phyloP scores from a whole-genome alignment of 2,888 invertebrate species.

The Sycophila texana region DNA sequence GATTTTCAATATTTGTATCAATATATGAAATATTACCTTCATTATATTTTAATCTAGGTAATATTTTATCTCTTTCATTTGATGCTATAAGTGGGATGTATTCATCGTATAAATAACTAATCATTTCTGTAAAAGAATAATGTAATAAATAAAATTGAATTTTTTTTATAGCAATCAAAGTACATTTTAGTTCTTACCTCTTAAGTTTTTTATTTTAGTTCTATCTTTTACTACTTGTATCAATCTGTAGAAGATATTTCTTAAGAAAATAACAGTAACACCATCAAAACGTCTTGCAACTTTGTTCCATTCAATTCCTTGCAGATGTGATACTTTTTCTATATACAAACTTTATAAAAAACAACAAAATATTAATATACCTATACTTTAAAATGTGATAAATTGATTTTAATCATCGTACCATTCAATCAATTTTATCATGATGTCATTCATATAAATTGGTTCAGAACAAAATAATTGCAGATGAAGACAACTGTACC shows the following conservation, averaged over 20 bases:
- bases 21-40: conserved; percentile 8
- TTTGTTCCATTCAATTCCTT: conserved; percentile 65
- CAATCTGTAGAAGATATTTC: conserved; percentile 59
- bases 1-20: conserved; percentile 24
- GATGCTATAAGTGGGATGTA: conserved; percentile 20
- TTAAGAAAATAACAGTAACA: conserved; percentile 62
- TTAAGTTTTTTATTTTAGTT: conserved; percentile 32
- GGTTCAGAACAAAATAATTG: conserved; percentile 66
- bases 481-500: conserved; percentile 66
- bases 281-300: conserved; percentile 66
- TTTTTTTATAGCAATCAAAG: background rate
- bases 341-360: conserved; percentile 61
- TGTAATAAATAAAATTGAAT: conserved; percentile 3
- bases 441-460: conserved; percentile 66
- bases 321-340: conserved; percentile 58
- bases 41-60: conserved; percentile 29
- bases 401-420: conserved; percentile 58
- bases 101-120: conserved; percentile 30
- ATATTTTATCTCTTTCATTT: conserved; percentile 17
- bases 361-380: conserved; percentile 12
- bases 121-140: conserved; percentile 12
- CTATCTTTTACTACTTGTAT: conserved; percentile 31
- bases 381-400: background rate
- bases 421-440: conserved; percentile 69
- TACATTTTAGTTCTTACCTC: conserved; percentile 49